A percentile compares a stretch with the other conserved stretches of the same genome.
These are phyloP conservation scores for Stigmatopora argus DNA, from an alignment of 2,113 vertebrate genomes.

Conservation along the genomic window DNA sequence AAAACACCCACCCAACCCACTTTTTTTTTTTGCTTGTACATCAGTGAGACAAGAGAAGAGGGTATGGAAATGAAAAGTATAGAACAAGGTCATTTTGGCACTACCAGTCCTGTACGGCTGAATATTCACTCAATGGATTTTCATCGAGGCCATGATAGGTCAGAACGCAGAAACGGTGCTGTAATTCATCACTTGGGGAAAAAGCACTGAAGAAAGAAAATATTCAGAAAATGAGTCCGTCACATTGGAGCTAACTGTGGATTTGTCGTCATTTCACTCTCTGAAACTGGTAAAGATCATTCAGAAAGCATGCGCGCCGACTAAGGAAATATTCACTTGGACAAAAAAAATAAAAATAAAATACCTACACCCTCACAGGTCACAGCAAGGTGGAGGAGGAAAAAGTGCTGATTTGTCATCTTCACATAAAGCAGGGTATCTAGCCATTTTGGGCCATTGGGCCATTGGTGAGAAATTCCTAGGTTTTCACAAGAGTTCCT, in stretches of 20 bases:
- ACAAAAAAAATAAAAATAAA: conserved; percentile 34
- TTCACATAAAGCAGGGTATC: conserved; percentile 54
- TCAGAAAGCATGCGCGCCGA: conserved; percentile 64
- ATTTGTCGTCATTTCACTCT: neutral
- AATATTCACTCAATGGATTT: conserved; percentile 31
- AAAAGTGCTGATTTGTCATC: conserved; percentile 69
- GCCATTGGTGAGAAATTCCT: neutral
- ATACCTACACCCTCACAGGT: conserved; percentile 28
- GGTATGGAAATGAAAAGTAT: conserved; percentile 30
- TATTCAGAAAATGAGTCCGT: neutral
- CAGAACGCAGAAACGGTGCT: neutral
- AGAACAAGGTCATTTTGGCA: conserved; percentile 73
- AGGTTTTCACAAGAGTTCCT: neutral
- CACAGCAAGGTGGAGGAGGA: conserved; percentile 61
- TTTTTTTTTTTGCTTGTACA: conserved; percentile 53
- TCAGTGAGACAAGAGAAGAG: conserved; percentile 52
- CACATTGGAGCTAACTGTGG: neutral
- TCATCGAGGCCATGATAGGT: neutral
- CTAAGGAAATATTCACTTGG: conserved; percentile 50
- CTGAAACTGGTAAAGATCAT: conserved; percentile 46
- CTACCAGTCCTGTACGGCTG: conserved; percentile 26
- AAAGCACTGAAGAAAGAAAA: conserved; percentile 3
- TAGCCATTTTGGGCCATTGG: neutral
- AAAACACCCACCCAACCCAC: neutral
- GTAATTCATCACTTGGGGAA: neutral